A percentile compares a stretch with the other conserved stretches of the same genome.
Evolutionary conservation across 1,140 invertebrate species (phyloP).

Genomic region (Micrasema minimum): DNA sequence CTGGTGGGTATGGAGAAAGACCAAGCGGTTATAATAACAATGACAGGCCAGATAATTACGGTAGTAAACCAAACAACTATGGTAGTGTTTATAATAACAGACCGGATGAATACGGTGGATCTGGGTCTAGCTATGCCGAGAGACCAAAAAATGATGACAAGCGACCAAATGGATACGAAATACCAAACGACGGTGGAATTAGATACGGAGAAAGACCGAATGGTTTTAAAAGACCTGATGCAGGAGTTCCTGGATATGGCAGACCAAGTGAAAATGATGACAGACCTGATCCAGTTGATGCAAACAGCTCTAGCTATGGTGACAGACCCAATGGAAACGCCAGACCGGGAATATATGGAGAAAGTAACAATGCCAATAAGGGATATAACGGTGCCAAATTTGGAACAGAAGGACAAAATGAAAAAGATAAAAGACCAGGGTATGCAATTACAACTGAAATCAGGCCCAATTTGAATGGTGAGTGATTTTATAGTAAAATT

Average conservation of each 20-base stretch:
- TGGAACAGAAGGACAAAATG: not conserved
- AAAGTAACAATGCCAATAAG: not conserved
- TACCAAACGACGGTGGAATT: no score
- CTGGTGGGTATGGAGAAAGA: not conserved
- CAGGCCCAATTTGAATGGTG: slow-evolving; percentile 38
- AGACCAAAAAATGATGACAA: slow-evolving; percentile 1
- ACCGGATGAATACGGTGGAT: not conserved
- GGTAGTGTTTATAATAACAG: slow-evolving; percentile 7
- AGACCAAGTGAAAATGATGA: no score
- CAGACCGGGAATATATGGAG: not conserved
- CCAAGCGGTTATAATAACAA: slow-evolving; percentile 6
- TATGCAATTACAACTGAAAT: slow-evolving; percentile 34
- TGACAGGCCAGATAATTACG: not conserved
- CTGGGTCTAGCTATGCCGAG: not conserved
- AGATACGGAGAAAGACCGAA: no score
- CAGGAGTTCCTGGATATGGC: no score
- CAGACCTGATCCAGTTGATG: no score
- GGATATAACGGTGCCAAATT: slow-evolving; percentile 9
- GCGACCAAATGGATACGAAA: not conserved
- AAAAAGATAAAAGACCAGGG: slow-evolving; percentile 33
- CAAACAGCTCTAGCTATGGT: no score
- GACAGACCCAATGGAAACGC: no score
- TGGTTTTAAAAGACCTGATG: no score
- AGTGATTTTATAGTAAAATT: slow-evolving; percentile 13
- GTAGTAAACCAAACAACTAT: slow-evolving; percentile 7